A percentile compares a stretch with the other conserved stretches of the same genome.
Conservation (phyloP, 2,888 invertebrate genomes). For the Drosophila paranaensis region DNA sequence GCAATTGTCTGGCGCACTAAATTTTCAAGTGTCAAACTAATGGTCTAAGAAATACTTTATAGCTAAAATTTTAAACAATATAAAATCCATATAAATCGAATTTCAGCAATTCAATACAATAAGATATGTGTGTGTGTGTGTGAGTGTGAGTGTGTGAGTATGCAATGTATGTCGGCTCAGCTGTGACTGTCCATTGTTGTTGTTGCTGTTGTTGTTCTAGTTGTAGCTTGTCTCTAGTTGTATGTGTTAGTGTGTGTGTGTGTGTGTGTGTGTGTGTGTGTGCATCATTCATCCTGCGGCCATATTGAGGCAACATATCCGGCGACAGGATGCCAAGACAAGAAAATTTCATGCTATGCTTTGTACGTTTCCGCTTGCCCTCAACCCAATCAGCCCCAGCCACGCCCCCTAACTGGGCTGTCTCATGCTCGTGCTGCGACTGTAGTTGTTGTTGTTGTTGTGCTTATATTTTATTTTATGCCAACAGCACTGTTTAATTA, state of each 20-base stretch:
- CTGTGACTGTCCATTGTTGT: conserved; percentile 24
- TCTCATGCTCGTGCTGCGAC: neutral
- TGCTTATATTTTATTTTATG: conserved; percentile 81
- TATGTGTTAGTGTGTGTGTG: too few species aligned
- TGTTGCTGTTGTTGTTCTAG: conserved; percentile 16
- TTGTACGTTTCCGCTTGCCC: conserved; percentile 71
- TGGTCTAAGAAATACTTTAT: conserved; percentile 79
- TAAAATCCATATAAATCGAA: conserved; percentile 63
- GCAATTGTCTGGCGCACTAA: conserved; percentile 60
- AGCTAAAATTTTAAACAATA: conserved; percentile 75
- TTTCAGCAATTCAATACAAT: conserved; percentile 67
- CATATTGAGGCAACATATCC: conserved; percentile 81
- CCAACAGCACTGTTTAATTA: conserved; percentile 80
- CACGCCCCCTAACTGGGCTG: conserved; percentile 1
- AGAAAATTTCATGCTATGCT: conserved; percentile 79
- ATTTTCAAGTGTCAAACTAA: conserved; percentile 79
- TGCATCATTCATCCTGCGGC: conserved; percentile 80
- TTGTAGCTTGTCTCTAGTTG: conserved; percentile 31
- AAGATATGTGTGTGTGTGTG: conserved; percentile 41
- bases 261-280: conserved; percentile 46
- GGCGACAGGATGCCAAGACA: conserved; percentile 81
- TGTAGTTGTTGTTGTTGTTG: conserved; percentile 19
- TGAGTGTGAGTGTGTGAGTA: conserved; percentile 14
- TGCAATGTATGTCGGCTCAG: conserved; percentile 58
- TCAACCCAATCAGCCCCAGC: conserved; percentile 5